A percentile compares a stretch with the other conserved stretches of the same genome.
Conservation (phyloP, 2,113 vertebrate genomes). For the Taxidea taxus region DNA sequence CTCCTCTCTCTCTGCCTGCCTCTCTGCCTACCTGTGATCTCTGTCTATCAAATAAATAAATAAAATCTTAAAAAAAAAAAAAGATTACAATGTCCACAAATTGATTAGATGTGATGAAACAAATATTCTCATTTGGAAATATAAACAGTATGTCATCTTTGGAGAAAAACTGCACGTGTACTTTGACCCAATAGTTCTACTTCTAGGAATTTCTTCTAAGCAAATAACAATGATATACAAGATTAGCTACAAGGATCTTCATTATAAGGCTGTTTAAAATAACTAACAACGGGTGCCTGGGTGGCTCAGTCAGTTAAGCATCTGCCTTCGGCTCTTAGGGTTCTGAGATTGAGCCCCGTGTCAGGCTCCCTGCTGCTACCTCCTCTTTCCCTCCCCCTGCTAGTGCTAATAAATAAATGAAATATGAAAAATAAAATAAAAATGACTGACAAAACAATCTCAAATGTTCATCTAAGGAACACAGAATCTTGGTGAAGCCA, state of each 20-base stretch:
- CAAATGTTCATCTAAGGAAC: background rate
- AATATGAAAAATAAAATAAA: background rate
- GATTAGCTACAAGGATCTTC: background rate
- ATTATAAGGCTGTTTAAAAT: background rate
- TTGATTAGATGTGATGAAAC: background rate
- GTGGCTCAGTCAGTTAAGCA: background rate
- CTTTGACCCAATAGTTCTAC: background rate
- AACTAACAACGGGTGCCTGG: background rate
- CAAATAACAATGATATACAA: background rate
- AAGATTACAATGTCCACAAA: background rate
- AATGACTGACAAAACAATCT: background rate
- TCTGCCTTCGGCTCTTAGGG: background rate
- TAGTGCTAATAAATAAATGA: background rate
- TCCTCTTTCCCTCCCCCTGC: background rate
- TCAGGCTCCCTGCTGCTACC: background rate
- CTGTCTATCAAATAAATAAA: too few relatives aligned
- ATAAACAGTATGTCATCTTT: background rate
- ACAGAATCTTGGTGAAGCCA: background rate
- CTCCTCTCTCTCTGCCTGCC: too few relatives aligned
- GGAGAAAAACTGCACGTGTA: background rate
- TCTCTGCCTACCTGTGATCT: too few relatives aligned
- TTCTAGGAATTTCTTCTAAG: background rate
- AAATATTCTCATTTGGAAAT: background rate
- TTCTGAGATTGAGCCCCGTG: background rate
- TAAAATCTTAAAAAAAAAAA: too few relatives aligned